Evolutionary conservation across 2,888 invertebrate species (phyloP), one percentile per base, ranked within the genome.

Genomic region (Caradrina kadenii): DNA sequence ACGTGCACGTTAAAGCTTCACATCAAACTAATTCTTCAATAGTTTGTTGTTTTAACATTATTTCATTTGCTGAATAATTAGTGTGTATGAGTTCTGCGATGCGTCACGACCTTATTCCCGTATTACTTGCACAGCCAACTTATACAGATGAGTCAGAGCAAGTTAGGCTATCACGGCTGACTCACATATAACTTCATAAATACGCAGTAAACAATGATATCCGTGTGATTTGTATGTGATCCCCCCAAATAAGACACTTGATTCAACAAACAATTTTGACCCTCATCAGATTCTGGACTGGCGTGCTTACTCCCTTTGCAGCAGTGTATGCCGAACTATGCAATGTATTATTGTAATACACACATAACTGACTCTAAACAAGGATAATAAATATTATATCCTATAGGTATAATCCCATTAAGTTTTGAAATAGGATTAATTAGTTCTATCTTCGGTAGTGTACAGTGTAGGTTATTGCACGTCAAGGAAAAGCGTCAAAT

Each of bases 41-140:
- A 76, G 63, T 69, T 69, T 76, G 61, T 80, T 76, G 69, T 73
- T 73, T 73, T 80, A 67, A 54, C 50, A 62, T 69, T 74, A 82
- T 86, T 83, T 82, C 68, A 85, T 86, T 79, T 79, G 76, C 82
- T 85, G 80, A 86, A 87, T 86, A 87, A 89, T 90, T 82, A 85
- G 71, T 73, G 76, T 81, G 84, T 85, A 85, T 88, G 89, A 88
- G 81, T 86, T 84, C 80, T 75, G 66, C 64, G 85, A 90, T 94
- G 94, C 92, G 94, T 95, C 95, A 95, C 87, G 74, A 79, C 81
- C 86, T 89, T 91, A 92, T 93, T 92, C 89, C 88, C 74, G 88
- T 88, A 85, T 85, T 86, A 85, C 82, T 86, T 86, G 81, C 81
- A 83, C 82, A 83, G 82, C 81, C 70, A 87, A 90, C 86, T 88